Conservation (phyloP, 2,113 vertebrate genomes). For the Erythrocercus mccallii region DNA sequence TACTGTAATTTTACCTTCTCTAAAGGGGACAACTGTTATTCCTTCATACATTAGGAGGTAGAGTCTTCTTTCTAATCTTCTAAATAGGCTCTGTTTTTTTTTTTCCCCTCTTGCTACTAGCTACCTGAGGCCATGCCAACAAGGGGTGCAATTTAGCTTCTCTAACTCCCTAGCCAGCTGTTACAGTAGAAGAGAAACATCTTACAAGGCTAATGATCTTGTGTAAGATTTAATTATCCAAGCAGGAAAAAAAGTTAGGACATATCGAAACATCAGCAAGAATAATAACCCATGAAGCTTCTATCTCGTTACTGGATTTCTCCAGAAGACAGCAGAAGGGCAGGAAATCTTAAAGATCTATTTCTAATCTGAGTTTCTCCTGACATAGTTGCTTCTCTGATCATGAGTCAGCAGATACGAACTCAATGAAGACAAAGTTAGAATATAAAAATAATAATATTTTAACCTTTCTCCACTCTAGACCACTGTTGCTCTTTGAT, state of each 20-base stretch:
- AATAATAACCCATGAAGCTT: background rate
- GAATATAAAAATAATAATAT: background rate
- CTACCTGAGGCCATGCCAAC: conserved; percentile 7
- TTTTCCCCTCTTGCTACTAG: background rate
- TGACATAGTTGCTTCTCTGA: background rate
- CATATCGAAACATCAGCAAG: background rate
- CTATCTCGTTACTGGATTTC: background rate
- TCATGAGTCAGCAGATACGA: background rate
- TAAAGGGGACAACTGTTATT: background rate
- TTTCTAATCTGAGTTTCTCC: background rate
- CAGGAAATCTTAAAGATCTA: background rate
- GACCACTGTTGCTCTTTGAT: background rate
- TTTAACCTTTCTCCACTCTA: background rate
- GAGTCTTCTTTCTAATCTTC: background rate
- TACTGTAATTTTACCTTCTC: background rate
- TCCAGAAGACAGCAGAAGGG: background rate
- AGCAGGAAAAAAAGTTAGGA: background rate
- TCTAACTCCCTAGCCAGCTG: background rate
- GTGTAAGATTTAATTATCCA: background rate
- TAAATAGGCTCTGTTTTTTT: background rate
- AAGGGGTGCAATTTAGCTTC: background rate
- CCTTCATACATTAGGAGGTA: background rate
- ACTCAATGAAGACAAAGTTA: background rate
- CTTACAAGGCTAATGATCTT: background rate
- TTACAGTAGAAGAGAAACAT: background rate